Evolutionary conservation across 2,113 vertebrate genomes (phyloP).

Genomic region (Verasper variegatus): DNA sequence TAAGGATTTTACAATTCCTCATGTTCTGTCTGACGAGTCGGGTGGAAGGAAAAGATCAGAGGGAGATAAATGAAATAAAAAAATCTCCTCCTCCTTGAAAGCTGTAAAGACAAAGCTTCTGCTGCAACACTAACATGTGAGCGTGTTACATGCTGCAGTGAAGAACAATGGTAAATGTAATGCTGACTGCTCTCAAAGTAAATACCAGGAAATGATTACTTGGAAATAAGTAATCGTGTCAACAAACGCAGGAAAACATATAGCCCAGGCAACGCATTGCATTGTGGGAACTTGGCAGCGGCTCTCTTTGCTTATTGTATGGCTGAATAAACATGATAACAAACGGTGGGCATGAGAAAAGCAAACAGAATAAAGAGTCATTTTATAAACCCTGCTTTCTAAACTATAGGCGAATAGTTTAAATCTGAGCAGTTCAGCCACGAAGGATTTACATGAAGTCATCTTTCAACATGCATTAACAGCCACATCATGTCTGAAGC

Average conservation of each 20-base stretch:
- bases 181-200: slow-evolving; percentile 23
- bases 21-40: background rate
- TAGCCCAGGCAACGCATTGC: slow-evolving; percentile 17
- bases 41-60: background rate
- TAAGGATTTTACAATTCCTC: background rate
- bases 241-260: slow-evolving; percentile 54
- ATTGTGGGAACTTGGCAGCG: slow-evolving; percentile 57
- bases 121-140: slow-evolving; percentile 3
- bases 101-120: background rate
- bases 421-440: background rate
- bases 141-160: background rate
- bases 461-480: background rate
- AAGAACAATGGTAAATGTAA: background rate
- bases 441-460: too few species aligned
- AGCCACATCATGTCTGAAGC: background rate
- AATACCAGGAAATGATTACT: slow-evolving; percentile 57
- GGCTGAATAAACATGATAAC: slow-evolving; percentile 62
- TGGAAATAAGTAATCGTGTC: slow-evolving; percentile 54
- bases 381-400: background rate
- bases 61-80: background rate
- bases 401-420: background rate
- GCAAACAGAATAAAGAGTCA: background rate
- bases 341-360: slow-evolving; percentile 30
- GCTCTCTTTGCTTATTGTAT: slow-evolving; percentile 24
- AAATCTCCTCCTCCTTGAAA: background rate